Base-by-base conservation (phyloP, 37 sponge, comb jelly and placozoan genomes). In the Geodia barretti region DNA sequence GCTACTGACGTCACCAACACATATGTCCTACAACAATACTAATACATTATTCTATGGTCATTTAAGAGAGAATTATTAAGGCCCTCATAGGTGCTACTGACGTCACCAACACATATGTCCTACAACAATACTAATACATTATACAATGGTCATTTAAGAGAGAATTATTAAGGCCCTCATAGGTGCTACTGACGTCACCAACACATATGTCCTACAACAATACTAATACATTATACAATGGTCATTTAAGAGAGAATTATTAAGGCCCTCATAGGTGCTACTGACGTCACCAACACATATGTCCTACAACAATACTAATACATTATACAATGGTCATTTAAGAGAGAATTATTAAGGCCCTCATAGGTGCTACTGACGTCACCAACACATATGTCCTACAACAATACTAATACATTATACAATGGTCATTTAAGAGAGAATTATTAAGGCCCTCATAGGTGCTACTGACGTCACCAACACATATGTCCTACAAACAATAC, bases 71-170 rank as follows among this genome's bases (percentile, higher is more conserved):
- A n/a, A n/a, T n/a, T n/a, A n/a, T n/a, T n/a, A n/a, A 95, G 23
- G 90, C 89, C 25, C 95, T 75, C 28, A 89, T 62, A 31, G 95
- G 95, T 28, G 33, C 3, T 20, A 91, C 40, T 23, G 95, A 95
- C 4, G 95, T 91, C 39, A 95, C 87, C 47, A 95, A 41, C 39
- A 95, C 92, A 47, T 95, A 95, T 3, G 92, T 91, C 35, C 95
- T 47, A 14, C 54, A 47, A 7, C 54, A n/a, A n/a, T n/a, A n/a
- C n/a, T n/a, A n/a, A n/a, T n/a, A 47, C 54, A 47, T 7, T 47
- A 47, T 47, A 17, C 7, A 7, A 47, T 47, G 14, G 54, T 47
- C 54, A 47, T n/a, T n/a, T n/a, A n/a, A n/a, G n/a, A n/a, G n/a
- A n/a, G n/a, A n/a, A n/a, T n/a, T n/a, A n/a, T n/a, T n/a, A n/a